A percentile compares a stretch with the other conserved stretches of the same genome.
Conservation (phyloP, 2,113 vertebrate species). For the Protomyctophum bolini region DNA sequence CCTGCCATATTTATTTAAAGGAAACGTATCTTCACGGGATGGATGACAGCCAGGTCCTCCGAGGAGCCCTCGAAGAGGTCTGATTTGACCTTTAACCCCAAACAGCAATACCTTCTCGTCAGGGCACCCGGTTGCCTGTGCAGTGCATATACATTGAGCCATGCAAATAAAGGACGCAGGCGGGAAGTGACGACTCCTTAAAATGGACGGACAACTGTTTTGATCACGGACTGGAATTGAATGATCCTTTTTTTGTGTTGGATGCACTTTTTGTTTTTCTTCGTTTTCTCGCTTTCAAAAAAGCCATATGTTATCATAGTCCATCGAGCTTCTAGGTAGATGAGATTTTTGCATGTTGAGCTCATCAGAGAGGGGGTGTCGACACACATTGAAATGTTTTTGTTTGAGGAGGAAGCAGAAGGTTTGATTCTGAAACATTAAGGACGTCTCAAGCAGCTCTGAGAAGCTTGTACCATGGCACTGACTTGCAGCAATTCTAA, state of each 20-base stretch:
- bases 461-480: slow-evolving; percentile 81
- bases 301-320: slow-evolving; percentile 83
- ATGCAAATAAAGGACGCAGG: slow-evolving; percentile 45
- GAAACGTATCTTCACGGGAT: slow-evolving; percentile 54
- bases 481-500: slow-evolving; percentile 78
- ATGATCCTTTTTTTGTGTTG: slow-evolving; percentile 70
- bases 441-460: slow-evolving; percentile 69
- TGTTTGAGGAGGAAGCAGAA: slow-evolving; percentile 47
- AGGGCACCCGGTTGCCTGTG: slow-evolving; percentile 37
- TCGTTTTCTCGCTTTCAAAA: slow-evolving; percentile 82
- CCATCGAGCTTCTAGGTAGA: slow-evolving; percentile 76
- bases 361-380: slow-evolving; percentile 68
- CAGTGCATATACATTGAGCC: slow-evolving; percentile 58
- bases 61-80: slow-evolving; percentile 59
- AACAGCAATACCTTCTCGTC: slow-evolving; percentile 34
- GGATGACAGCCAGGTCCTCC: slow-evolving; percentile 44
- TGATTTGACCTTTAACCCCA: slow-evolving; percentile 52
- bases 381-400: slow-evolving; percentile 69
- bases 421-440: slow-evolving; percentile 59
- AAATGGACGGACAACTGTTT: slow-evolving; percentile 59
- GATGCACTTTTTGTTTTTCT: slow-evolving; percentile 81
- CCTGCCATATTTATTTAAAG: slow-evolving; percentile 79
- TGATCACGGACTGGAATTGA: slow-evolving; percentile 76
- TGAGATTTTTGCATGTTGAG: slow-evolving; percentile 80
- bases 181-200: slow-evolving; percentile 40